Conservation (phyloP, 2,888 invertebrate species). For the Dichetophora obliterata region DNA sequence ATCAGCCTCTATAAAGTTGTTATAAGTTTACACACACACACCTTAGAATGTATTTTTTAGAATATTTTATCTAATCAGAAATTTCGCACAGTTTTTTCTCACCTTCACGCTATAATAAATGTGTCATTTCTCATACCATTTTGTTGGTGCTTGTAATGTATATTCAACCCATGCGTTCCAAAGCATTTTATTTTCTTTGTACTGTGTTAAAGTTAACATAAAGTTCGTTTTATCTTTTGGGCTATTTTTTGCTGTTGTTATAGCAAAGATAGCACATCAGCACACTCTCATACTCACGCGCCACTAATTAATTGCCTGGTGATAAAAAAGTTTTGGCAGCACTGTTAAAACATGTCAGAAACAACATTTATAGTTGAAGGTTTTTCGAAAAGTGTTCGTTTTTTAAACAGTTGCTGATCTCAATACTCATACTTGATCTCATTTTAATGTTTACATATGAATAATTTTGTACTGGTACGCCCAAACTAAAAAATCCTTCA, state of each 20-base stretch:
- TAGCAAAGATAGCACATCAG: background rate
- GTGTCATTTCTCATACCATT: too few relatives aligned
- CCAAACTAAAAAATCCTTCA: background rate
- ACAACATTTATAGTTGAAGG: background rate
- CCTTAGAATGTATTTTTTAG: too few relatives aligned
- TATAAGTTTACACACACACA: too few relatives aligned
- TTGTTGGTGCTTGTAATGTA: too few relatives aligned
- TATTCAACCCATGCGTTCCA: too few relatives aligned
- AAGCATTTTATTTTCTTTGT: too few relatives aligned
- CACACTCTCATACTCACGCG: background rate
- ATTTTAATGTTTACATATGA: slow-evolving; percentile 12
- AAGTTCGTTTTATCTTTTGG: too few relatives aligned
- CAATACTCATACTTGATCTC: slow-evolving; percentile 17
- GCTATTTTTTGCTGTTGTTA: background rate
- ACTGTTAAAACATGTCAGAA: slow-evolving; percentile 7
- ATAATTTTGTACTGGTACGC: background rate
- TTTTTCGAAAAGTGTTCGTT: background rate
- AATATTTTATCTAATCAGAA: too few relatives aligned
- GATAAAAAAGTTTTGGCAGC: slow-evolving; percentile 17
- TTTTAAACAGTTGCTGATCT: background rate
- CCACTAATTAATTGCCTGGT: background rate
- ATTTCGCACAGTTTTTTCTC: too few relatives aligned
- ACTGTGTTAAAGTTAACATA: too few relatives aligned
- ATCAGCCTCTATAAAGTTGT: too few relatives aligned
- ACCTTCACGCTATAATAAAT: too few relatives aligned